These are phyloP conservation scores for Notospermus geniculatus DNA, from an alignment of 1,140 invertebrate species.

Conservation along the genomic window DNA sequence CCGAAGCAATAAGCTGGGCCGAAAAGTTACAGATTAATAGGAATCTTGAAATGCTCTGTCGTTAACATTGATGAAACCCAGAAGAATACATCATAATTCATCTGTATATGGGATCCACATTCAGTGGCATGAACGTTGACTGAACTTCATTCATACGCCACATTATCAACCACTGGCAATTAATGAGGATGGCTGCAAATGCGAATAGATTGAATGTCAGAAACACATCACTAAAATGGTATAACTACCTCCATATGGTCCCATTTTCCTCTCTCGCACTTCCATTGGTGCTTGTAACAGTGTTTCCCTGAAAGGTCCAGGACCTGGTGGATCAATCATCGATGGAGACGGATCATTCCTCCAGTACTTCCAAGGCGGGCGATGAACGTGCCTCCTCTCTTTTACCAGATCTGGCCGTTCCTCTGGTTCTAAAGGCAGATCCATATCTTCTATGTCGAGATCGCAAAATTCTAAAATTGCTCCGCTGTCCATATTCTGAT, in stretches of 20 bases:
- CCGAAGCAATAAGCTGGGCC: too few species aligned
- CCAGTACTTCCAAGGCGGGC: constrained; percentile 37
- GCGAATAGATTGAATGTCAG: too few species aligned
- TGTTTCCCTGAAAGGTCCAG: constrained; percentile 42
- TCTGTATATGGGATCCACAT: too few species aligned
- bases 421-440: not conserved
- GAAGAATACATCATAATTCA: too few species aligned
- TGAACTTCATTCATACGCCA: not conserved
- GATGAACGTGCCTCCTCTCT: not conserved
- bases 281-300: constrained; percentile 43
- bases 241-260: constrained; percentile 33
- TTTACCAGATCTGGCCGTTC: not conserved
- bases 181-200: too few species aligned
- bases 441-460: constrained; percentile 12
- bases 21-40: too few species aligned
- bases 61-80: too few species aligned
- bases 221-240: not conserved
- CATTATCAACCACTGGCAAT: not conserved
- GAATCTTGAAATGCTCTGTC: too few species aligned
- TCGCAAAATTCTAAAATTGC: not conserved
- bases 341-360: constrained; percentile 30
- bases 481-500: not conserved
- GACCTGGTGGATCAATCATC: constrained; percentile 15
- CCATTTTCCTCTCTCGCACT: constrained; percentile 30
- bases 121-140: too few species aligned